Evolutionary conservation across 1,140 invertebrate species (phyloP).

Genomic region (Linepithema humile): DNA sequence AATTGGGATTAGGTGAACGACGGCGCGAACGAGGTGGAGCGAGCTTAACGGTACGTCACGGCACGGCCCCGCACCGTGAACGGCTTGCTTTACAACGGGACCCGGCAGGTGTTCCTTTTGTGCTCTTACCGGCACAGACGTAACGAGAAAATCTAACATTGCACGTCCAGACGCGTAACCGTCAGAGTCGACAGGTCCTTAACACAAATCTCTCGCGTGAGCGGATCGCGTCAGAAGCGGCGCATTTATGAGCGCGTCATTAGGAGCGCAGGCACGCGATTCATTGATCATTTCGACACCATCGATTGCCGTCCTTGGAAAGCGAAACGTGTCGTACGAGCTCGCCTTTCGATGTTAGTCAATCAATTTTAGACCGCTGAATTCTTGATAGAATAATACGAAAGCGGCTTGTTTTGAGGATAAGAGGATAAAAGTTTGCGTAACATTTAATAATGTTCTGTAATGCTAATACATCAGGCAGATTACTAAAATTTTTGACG

Average conservation of each 20-base stretch:
- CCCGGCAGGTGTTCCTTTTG: background rate
- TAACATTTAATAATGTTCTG: background rate
- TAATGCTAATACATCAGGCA: background rate
- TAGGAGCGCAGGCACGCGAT: constrained; percentile 5
- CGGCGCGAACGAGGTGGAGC: background rate
- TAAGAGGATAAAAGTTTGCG: background rate
- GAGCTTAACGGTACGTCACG: constrained; percentile 37
- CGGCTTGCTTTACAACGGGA: constrained; percentile 4
- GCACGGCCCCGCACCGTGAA: background rate
- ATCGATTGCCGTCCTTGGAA: constrained; percentile 29
- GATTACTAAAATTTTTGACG: background rate
- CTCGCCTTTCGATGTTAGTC: background rate
- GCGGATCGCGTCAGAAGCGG: background rate
- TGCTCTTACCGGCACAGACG: background rate
- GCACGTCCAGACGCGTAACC: background rate
- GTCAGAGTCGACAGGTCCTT: background rate
- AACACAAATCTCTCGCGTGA: background rate
- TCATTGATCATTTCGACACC: constrained; percentile 38
- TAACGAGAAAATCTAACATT: background rate
- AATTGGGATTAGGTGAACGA: constrained; percentile 36
- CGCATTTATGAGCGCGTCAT: background rate
- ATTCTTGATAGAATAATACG: background rate
- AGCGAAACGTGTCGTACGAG: constrained; percentile 2
- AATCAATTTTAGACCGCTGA: background rate
- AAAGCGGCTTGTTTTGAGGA: background rate